These are phyloP conservation scores for Xenus cinereus DNA, from an alignment of 2,113 vertebrate genomes.

Conservation along the genomic window DNA sequence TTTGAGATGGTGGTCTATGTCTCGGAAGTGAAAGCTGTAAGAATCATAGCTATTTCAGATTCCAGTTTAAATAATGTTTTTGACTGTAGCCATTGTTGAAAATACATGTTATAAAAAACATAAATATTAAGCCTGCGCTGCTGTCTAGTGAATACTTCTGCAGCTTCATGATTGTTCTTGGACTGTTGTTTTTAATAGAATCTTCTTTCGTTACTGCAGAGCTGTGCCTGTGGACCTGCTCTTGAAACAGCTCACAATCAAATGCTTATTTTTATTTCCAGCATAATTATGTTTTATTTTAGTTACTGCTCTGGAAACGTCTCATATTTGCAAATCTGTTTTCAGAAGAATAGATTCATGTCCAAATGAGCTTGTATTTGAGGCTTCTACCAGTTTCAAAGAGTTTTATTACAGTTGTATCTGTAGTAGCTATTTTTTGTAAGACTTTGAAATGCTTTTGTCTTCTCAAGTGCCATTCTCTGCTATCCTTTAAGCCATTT, in stretches of 20 bases:
- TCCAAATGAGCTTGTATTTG: background rate
- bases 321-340: background rate
- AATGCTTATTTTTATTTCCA: conserved; percentile 27
- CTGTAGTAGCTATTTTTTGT: background rate
- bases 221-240: background rate
- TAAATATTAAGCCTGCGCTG: background rate
- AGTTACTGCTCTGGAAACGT: background rate
- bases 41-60: background rate
- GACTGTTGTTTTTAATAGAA: background rate
- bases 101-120: background rate
- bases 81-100: background rate
- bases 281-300: conserved; percentile 7
- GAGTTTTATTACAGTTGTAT: background rate
- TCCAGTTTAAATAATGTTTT: background rate
- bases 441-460: conserved; percentile 33
- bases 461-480: background rate
- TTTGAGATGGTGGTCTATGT: background rate
- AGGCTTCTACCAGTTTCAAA: conserved; percentile 17
- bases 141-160: background rate
- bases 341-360: conserved; percentile 19
- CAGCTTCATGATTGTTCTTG: background rate
- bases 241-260: background rate
- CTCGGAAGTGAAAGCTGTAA: background rate
- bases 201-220: background rate
- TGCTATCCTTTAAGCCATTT: conserved; percentile 19